Evolutionary conservation across 2,888 invertebrate genomes (phyloP), one percentile per base, ranked within the genome.

Genomic region (Xestia rhomboidea): DNA sequence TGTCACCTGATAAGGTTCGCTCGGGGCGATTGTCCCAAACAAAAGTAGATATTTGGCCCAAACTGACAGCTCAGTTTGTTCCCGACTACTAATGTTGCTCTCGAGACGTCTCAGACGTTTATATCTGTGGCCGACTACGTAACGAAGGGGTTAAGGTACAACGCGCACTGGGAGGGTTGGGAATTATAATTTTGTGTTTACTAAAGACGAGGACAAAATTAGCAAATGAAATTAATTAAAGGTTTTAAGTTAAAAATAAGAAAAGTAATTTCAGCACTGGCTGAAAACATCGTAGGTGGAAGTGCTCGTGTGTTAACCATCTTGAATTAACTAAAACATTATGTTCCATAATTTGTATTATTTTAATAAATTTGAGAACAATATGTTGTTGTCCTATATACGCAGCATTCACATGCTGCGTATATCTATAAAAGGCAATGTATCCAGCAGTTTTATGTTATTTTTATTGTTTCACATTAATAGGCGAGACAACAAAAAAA

Each of bases 61-160:
- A 82, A 88, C 84, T 91, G 91, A 91, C 91, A 88, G 89, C 75
- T 77, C 83, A 82, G 88, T 85, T 89, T 87, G 90, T 89, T 87
- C 86, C 87, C 79, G 92, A 92, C 93, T 94, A 92, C 93, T 93
- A 93, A 94, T 93, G 92, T 90, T 76, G 81, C 86, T 89, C 89
- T 88, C 87, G 89, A 87, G 90, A 89, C 90, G 85, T 88, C 89
- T 87, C 88, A 86, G 91, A 93, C 93, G 90, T 93, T 93, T 93
- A 93, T 94, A 94, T 93, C 91, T 90, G 87, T 87, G 87, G 83
- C 73, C 83, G 90, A 92, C 92, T 92, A 88, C 89, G 87, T 90
- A 92, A 92, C 89, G 88, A 90, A 89, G 81, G 87, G 79, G 83
- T 87, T 91, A 88, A 90, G 84, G 92, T 49, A 64, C 27, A 74